A percentile compares a stretch with the other conserved stretches of the same genome.
phyloP scores from a whole-genome alignment of 2,888 invertebrate species.

The Cotesia congregata region DNA sequence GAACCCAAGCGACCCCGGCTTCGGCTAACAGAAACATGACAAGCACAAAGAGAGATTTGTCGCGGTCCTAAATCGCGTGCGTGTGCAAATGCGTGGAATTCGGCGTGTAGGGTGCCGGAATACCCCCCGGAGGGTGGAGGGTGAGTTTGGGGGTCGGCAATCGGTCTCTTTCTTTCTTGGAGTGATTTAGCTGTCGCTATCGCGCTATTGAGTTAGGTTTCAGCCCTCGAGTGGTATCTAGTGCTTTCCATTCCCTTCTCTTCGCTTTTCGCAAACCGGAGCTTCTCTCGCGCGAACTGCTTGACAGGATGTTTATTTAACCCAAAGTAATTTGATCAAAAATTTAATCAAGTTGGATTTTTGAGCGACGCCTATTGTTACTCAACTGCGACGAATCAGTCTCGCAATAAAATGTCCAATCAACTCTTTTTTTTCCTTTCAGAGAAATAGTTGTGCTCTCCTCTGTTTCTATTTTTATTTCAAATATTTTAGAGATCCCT shows the following conservation, averaged over 20 bases:
- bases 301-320: constrained; percentile 66
- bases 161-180: constrained; percentile 24
- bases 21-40: constrained; percentile 40
- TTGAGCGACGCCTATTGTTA: constrained; percentile 57
- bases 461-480: too few species aligned
- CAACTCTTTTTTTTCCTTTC: constrained; percentile 35
- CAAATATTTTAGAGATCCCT: too few species aligned
- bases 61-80: constrained; percentile 47
- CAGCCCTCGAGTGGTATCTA: constrained; percentile 21
- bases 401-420: constrained; percentile 65
- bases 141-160: constrained; percentile 25
- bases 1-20: constrained; percentile 4
- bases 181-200: constrained; percentile 3
- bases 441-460: too few species aligned
- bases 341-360: constrained; percentile 70
- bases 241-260: constrained; percentile 1
- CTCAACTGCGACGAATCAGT: constrained; percentile 65
- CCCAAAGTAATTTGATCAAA: constrained; percentile 70
- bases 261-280: constrained; percentile 5
- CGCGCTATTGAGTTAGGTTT: constrained; percentile 21
- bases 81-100: constrained; percentile 60
- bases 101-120: constrained; percentile 43
- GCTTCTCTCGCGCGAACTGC: constrained; percentile 30
- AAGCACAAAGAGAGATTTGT: constrained; percentile 46
- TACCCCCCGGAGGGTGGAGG: background rate